Conservation (phyloP, 1,140 invertebrate species). For the Ceratosolen solmsi region DNA sequence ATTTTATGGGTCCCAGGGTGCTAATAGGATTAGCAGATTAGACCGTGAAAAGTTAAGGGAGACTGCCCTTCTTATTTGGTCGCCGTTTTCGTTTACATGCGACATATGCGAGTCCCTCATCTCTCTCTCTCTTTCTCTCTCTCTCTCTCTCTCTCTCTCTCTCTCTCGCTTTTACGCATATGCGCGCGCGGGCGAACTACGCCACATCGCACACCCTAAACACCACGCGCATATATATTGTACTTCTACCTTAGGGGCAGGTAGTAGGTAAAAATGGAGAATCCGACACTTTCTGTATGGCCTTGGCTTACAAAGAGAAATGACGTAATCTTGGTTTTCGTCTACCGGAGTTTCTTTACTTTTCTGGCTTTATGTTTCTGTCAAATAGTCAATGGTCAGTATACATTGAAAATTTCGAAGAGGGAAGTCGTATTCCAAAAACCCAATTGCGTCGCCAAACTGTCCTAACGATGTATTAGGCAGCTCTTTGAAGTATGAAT, state of each 20-base stretch:
- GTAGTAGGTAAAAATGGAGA: background rate
- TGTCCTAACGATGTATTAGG: conserved; percentile 21
- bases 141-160: background rate
- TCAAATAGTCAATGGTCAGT: background rate
- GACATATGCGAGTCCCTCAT: conserved; percentile 21
- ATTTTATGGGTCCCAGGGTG: conserved; percentile 55
- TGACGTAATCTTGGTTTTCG: conserved; percentile 44
- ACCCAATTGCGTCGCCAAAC: background rate
- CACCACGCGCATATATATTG: too few species aligned
- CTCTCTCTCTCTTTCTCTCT: background rate
- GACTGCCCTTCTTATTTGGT: background rate
- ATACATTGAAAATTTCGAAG: conserved; percentile 4
- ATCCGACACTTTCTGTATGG: background rate
- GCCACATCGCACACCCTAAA: too few species aligned
- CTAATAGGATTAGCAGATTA: conserved; percentile 63
- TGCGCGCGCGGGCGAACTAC: too few species aligned
- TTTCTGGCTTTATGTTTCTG: conserved; percentile 23
- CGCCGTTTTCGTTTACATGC: conserved; percentile 13
- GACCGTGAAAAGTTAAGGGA: conserved; percentile 54
- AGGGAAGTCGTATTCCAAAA: conserved; percentile 8
- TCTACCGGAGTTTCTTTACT: background rate
- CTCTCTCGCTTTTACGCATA: background rate
- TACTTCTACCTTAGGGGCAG: background rate
- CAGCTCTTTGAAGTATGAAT: background rate
- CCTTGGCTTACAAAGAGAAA: conserved; percentile 27